Evolutionary conservation across 2,888 invertebrate genomes (phyloP).

Genomic region (Microdon myrmicae): DNA sequence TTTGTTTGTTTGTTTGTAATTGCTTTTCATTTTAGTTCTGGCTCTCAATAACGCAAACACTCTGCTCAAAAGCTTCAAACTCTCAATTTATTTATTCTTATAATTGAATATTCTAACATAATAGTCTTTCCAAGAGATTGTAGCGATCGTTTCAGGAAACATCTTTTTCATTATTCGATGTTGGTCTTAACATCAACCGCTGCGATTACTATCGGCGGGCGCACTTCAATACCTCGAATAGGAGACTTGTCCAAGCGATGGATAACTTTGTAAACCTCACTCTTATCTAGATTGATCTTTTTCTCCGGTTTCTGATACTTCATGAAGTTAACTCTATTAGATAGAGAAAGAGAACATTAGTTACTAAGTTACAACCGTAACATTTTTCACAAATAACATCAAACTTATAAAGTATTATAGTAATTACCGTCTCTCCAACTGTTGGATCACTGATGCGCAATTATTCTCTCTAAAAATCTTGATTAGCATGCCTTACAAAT

Average conservation of each 20-base stretch:
- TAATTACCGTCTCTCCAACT: slow-evolving; percentile 58
- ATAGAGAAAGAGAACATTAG: slow-evolving; percentile 7
- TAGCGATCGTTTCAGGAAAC: too few relatives aligned
- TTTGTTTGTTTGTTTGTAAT: too few relatives aligned
- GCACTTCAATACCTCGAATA: slow-evolving; percentile 73
- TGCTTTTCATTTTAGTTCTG: too few relatives aligned
- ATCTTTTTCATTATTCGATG: slow-evolving; percentile 4
- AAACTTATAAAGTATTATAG: slow-evolving; percentile 26
- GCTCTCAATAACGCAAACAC: too few relatives aligned
- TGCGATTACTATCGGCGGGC: slow-evolving; percentile 73
- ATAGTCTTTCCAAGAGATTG: too few relatives aligned
- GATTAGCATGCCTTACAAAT: slow-evolving; percentile 24
- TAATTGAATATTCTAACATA: too few relatives aligned
- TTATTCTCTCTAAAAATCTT: slow-evolving; percentile 69
- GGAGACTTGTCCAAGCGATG: slow-evolving; percentile 80
- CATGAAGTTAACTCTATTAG: slow-evolving; percentile 87
- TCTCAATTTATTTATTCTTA: neutral
- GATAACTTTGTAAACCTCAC: slow-evolving; percentile 82
- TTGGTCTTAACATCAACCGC: slow-evolving; percentile 73
- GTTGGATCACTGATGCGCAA: slow-evolving; percentile 67
- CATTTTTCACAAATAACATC: slow-evolving; percentile 12
- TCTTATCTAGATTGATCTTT: slow-evolving; percentile 78
- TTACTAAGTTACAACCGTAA: neutral
- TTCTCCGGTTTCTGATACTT: slow-evolving; percentile 86
- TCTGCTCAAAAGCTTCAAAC: too few relatives aligned